Percentiles rank a stretch among this genome's conserved stretches.
These are phyloP conservation scores for Hirtodrosophila histrioides DNA, from an alignment of 2,888 invertebrate species.

Conservation along the genomic window DNA sequence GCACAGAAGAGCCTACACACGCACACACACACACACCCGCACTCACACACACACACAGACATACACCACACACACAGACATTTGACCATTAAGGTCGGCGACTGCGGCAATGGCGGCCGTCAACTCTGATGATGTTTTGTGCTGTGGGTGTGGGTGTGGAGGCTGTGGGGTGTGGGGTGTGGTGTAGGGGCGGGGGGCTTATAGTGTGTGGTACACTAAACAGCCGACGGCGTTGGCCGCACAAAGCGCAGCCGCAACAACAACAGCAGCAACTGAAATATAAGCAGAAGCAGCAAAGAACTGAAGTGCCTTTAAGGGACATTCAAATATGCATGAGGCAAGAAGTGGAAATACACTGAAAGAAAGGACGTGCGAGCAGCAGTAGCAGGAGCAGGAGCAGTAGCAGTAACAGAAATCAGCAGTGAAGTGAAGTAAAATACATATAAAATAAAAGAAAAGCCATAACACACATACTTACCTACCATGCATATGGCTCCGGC, in stretches of 20 bases:
- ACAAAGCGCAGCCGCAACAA: conserved; percentile 46
- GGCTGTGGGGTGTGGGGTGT: neutral
- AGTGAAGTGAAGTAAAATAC: conserved; percentile 71
- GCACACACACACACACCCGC: conserved; percentile 9
- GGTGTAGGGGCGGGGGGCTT: conserved; percentile 1
- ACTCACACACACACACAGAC: conserved; percentile 8
- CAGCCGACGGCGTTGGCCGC: conserved; percentile 31
- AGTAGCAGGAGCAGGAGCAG: neutral
- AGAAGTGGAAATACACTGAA: conserved; percentile 40
- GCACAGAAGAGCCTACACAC: conserved; percentile 6
- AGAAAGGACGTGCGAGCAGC: conserved; percentile 2
- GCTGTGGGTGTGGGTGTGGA: conserved; percentile 8
- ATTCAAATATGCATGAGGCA: conserved; percentile 76
- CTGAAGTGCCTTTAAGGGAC: conserved; percentile 79
- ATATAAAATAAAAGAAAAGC: conserved; percentile 68
- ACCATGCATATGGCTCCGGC: conserved; percentile 31
- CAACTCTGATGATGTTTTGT: conserved; percentile 65
- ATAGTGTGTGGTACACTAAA: conserved; percentile 42
- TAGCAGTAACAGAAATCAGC: conserved; percentile 40
- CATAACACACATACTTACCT: conserved; percentile 58
- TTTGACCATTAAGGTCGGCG: conserved; percentile 72
- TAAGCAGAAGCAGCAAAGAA: conserved; percentile 49
- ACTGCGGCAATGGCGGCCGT: conserved; percentile 64
- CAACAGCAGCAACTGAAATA: conserved; percentile 30
- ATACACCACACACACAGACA: conserved; percentile 25